Evolutionary conservation across 2,888 invertebrate species (phyloP).

Genomic region (Machimus atricapillus): DNA sequence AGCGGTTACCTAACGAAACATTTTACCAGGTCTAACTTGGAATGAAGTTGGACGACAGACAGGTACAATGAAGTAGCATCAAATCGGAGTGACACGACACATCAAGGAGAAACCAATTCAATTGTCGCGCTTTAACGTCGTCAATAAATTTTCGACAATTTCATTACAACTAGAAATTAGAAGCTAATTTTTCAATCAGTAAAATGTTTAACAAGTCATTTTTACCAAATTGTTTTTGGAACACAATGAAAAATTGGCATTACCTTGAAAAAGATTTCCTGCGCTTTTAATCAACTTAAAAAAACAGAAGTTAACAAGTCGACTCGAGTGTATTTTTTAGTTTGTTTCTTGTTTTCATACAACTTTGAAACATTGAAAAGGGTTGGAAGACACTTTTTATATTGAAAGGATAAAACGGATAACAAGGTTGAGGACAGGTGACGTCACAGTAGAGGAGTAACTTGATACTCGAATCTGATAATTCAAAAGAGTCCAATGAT

Average conservation of each 20-base stretch:
- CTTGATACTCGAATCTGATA: no score
- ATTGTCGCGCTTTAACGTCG: conserved; percentile 16
- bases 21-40: neutral
- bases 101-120: conserved; percentile 44
- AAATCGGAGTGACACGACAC: neutral
- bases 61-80: neutral
- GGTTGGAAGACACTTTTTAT: no score
- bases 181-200: neutral
- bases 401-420: no score
- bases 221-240: neutral
- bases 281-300: no score
- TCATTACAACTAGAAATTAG: neutral
- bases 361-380: no score
- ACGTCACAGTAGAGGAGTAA: no score
- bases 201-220: neutral
- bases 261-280: neutral
- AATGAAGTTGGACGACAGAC: neutral
- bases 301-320: no score
- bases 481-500: no score
- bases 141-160: conserved; percentile 8
- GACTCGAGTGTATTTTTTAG: no score
- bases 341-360: no score
- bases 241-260: neutral
- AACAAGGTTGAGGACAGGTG: no score
- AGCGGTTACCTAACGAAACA: conserved; percentile 41